Evolutionary conservation across 2,797 vertebrate species (phyloP).

Genomic region (Pterois miles): DNA sequence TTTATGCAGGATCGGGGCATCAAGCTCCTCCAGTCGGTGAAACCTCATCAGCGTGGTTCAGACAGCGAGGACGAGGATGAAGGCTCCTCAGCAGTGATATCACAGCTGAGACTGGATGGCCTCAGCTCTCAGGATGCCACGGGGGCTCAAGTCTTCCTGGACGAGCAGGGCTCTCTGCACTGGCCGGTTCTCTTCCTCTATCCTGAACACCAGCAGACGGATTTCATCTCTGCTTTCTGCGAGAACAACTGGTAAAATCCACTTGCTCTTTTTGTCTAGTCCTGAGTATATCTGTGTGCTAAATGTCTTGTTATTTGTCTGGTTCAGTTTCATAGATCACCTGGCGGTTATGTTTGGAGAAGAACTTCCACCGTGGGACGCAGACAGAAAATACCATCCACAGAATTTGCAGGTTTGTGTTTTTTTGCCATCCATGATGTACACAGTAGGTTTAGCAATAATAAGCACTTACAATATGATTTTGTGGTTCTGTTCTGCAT

Average conservation of each 20-base stretch:
- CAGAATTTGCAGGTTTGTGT: conserved; percentile 88
- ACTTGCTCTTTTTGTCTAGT: not conserved
- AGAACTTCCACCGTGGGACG: conserved; percentile 92
- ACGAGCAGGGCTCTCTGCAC: conserved; percentile 86
- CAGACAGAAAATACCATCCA: conserved; percentile 89
- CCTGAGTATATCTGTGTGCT: not conserved
- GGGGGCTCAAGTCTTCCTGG: conserved; percentile 85
- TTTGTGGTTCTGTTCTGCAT: not conserved
- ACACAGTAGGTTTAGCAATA: not conserved
- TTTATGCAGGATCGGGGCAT: conserved; percentile 87
- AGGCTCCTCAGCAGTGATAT: conserved; percentile 59
- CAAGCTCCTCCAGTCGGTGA: conserved; percentile 74
- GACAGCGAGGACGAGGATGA: conserved; percentile 81
- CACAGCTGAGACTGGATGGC: conserved; percentile 80
- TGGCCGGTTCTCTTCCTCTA: conserved; percentile 97
- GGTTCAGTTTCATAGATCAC: conserved; percentile 91
- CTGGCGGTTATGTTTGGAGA: conserved; percentile 93
- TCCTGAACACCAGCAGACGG: conserved; percentile 93
- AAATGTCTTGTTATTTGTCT: not conserved
- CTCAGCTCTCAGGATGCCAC: conserved; percentile 82
- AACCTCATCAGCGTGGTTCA: conserved; percentile 41
- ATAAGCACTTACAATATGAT: not conserved
- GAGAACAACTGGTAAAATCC: conserved; percentile 88
- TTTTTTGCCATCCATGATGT: fast-evolving
- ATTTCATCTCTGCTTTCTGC: conserved; percentile 93